phyloP scores from a whole-genome alignment of 2,888 invertebrate genomes.

The Diarsia mendica region DNA sequence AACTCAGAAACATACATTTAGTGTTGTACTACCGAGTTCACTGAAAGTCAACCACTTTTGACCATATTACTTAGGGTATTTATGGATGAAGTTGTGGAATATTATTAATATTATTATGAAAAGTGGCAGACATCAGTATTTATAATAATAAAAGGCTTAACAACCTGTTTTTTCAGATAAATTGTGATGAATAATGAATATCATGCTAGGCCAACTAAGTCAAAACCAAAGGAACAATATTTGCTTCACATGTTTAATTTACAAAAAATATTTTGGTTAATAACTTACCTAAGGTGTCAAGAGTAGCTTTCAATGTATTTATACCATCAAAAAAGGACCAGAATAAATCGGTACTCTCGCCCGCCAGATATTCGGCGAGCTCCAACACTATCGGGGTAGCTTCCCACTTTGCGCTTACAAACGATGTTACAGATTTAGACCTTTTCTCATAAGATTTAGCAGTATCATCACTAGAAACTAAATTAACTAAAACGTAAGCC shows the following conservation, averaged over 20 bases:
- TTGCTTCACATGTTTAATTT: background rate
- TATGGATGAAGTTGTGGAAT: too few relatives aligned
- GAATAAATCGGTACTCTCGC: slow-evolving; percentile 94
- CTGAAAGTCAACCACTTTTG: too few relatives aligned
- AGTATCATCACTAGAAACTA: slow-evolving; percentile 75
- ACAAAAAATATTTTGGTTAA: background rate
- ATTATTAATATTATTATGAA: too few relatives aligned
- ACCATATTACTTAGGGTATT: too few relatives aligned
- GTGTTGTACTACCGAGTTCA: background rate
- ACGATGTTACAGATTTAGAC: slow-evolving; percentile 95
- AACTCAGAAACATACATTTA: background rate
- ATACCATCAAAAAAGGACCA: slow-evolving; percentile 95
- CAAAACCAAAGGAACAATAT: background rate
- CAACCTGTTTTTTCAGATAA: background rate
- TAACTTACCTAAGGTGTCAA: slow-evolving; percentile 91
- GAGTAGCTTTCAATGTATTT: slow-evolving; percentile 90
- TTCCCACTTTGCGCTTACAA: slow-evolving; percentile 98
- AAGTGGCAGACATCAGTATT: background rate
- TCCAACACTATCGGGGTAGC: slow-evolving; percentile 97
- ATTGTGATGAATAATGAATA: background rate
- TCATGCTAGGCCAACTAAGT: background rate
- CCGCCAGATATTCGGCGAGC: slow-evolving; percentile 96
- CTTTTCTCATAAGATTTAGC: slow-evolving; percentile 87
- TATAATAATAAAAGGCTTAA: background rate
- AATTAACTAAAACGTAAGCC: slow-evolving; percentile 73